phyloP scores from a whole-genome alignment of 2,888 invertebrate species.

The Apomyelois bistriatella region DNA sequence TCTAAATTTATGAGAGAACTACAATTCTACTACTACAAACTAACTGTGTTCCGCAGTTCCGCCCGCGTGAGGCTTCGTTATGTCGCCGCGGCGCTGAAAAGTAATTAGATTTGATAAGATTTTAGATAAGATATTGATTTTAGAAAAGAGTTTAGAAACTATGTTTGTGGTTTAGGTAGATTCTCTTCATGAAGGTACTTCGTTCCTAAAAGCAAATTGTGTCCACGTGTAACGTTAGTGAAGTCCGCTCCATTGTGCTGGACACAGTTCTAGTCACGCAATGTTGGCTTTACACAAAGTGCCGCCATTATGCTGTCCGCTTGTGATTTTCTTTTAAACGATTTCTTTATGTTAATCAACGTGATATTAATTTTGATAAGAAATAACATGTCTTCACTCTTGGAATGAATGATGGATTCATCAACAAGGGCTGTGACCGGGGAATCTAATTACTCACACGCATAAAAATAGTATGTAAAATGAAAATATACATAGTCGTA shows the following conservation, averaged over 20 bases:
- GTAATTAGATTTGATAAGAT: too few species aligned
- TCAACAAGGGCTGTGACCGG: not conserved
- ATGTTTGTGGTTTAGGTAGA: not conserved
- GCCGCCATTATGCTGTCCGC: not conserved
- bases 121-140: too few species aligned
- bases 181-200: constrained; percentile 31
- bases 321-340: not conserved
- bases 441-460: not conserved
- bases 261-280: constrained; percentile 41
- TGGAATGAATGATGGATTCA: not conserved
- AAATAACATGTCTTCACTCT: not conserved
- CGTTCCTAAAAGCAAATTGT: constrained; percentile 41
- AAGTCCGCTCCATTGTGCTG: constrained; percentile 39
- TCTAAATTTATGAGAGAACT: not conserved
- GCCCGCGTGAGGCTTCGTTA: too few species aligned
- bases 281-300: constrained; percentile 14
- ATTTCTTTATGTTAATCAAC: not conserved
- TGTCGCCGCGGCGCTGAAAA: too few species aligned
- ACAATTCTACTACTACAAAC: too few species aligned
- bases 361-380: not conserved
- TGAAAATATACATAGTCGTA: too few species aligned
- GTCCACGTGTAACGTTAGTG: constrained; percentile 39
- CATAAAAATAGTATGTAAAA: too few species aligned
- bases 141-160: too few species aligned
- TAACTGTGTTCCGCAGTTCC: too few species aligned